Evolutionary conservation across 1,140 invertebrate genomes (phyloP).

Genomic region (Nephila pilipes): DNA sequence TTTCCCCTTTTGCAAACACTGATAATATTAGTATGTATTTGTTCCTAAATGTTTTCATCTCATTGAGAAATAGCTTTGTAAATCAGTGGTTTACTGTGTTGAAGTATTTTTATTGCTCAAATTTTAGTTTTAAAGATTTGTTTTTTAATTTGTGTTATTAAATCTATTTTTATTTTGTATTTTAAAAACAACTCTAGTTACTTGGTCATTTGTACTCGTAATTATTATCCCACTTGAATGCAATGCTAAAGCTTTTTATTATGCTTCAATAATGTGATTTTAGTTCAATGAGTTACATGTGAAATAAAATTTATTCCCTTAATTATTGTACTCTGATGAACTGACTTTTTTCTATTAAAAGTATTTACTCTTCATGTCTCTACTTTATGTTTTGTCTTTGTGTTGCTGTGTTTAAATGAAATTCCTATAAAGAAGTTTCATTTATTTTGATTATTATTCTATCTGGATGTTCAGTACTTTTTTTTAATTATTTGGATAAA

Average conservation of each 20-base stretch:
- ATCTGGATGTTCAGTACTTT: neutral
- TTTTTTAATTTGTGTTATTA: neutral
- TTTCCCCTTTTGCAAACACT: neutral
- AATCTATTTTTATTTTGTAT: neutral
- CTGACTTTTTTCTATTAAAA: conserved; percentile 76
- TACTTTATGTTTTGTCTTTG: conserved; percentile 48
- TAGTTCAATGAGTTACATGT: conserved; percentile 65
- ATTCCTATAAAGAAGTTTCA: neutral
- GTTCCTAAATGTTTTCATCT: conserved; percentile 28
- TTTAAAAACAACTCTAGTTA: neutral
- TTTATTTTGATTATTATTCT: neutral
- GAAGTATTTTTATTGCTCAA: conserved; percentile 63
- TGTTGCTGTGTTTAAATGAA: neutral
- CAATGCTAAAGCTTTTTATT: conserved; percentile 32
- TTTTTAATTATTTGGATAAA: too few relatives aligned
- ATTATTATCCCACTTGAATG: neutral
- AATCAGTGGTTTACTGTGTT: conserved; percentile 48
- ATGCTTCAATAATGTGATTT: conserved; percentile 68
- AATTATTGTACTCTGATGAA: conserved; percentile 74
- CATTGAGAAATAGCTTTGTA: conserved; percentile 33
- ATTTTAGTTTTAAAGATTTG: neutral
- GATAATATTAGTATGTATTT: conserved; percentile 13
- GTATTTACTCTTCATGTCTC: conserved; percentile 76
- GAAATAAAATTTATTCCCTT: conserved; percentile 68
- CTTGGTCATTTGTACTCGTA: neutral